Base-by-base conservation (phyloP, 2,113 vertebrate species). In the Origma solitaria region DNA sequence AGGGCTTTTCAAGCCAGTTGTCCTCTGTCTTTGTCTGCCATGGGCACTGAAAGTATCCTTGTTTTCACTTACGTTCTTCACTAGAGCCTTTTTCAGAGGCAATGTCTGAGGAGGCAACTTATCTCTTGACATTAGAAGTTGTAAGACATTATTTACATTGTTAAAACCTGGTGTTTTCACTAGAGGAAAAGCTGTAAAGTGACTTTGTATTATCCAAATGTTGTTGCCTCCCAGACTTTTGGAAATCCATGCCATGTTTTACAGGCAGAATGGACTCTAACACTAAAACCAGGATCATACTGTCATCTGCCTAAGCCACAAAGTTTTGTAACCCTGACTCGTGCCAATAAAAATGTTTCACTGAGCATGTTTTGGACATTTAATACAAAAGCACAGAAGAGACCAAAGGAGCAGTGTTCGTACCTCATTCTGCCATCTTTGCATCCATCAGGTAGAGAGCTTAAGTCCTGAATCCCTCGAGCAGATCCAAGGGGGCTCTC, bases 181-280 rank as follows among this genome's bases (percentile, higher is more conserved):
- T 66, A 56, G 72, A 90, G 64, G 61, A 91, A 44, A 68, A 84
- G 47, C 76, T 78, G 68, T 77, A 66, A 90, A 93, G 68, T 33
- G 33, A 44, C 71, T 90, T 88, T 53, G 20, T 64, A 3, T 72
- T 68, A 60, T 49, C 35, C 47, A 30, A 6, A 49, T 64, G 42
- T 50, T 86, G 28, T 35, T 69, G 45, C 37, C 15, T 95, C 69
- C 82, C 49, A 49, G 37, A 45, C 38, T 91, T 90, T 45, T 88
- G 35, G 7, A 93, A 92, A 86, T 96, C 95, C 92, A 92, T 56
- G 72, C 85, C 94, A 92, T 85, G 50, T 95, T 96, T 97, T 96
- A 57, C 62, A 80, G 71, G 62, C 84, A 54, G 84, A 90, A 72
- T 50, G 50, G 66, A 13, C 42, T 88, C 56, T 73, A 78, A 70